Evolutionary conservation across 2,888 invertebrate genomes (phyloP), one percentile per base, ranked within the genome.

Genomic region (Hermaeophaga mercurialis): DNA sequence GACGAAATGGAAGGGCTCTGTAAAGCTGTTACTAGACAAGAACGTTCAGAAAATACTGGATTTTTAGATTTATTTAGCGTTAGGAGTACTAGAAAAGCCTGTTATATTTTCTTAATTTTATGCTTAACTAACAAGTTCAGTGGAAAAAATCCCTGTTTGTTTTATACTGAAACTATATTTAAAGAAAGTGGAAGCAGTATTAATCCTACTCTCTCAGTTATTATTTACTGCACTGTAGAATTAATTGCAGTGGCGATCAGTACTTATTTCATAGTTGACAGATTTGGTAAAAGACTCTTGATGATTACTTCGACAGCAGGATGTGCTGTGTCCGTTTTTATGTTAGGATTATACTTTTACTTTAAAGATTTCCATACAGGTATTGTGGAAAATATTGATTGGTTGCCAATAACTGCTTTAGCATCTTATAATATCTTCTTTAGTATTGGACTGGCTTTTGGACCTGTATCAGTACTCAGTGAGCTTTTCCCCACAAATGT

Each of bases 141-240:
- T 67, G 86, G 86, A 0, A 85, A 85, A 59, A 84, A 84, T 56
- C 84, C 85, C 0, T 80, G 85, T 7, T 79, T 85, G 5, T 83
- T 85, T 3, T 85, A 85, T 66, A 82, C 85, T 0, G 83, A 85
- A 56, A 78, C 78, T 1, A 88, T 89, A 66, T 87, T 89, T 69
- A 79, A 80, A 63, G 69, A 75, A 22, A 70, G 75, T 31, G 76
- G 75, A 3, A 79, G 77, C 39, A 74, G 76, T 24, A 76, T 85
- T 18, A 72, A 78, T 56, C 77, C 84, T 1, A 80, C 82, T 61
- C 73, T 82, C 55, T 83, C 84, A 22, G 83, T 84, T 1, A 83
- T 85, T 9, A 80, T 85, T 59, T 77, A 83, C 45, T 84, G 84
- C 52, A 79, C 80, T 50, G 81, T 84, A 18, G 84, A 84, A 74